Percentiles rank a stretch among this genome's conserved stretches.
phyloP scores from a whole-genome alignment of 1,140 invertebrate genomes.

The Cardiocondyla obscurior region DNA sequence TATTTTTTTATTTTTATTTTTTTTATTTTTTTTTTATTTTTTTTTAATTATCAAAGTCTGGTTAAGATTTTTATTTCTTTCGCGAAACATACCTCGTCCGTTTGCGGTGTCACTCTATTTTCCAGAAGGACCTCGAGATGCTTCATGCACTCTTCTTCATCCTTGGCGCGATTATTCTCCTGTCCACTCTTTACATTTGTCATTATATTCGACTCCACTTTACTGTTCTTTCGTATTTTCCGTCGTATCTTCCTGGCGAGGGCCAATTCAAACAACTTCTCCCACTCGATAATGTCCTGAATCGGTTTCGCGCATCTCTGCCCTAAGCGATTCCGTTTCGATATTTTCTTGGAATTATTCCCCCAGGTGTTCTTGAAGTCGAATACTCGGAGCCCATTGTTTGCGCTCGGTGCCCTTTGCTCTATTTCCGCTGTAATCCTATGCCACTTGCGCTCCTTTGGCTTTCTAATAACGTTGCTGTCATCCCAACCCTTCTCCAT shows the following conservation, averaged over 20 bases:
- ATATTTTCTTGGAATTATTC: slow-evolving; percentile 40
- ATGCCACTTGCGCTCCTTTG: slow-evolving; percentile 77
- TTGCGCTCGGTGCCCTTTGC: slow-evolving; percentile 46
- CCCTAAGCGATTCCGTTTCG: slow-evolving; percentile 19
- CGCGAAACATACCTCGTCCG: slow-evolving; percentile 66
- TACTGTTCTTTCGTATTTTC: slow-evolving; percentile 40
- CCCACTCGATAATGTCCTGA: slow-evolving; percentile 82
- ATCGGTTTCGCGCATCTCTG: slow-evolving; percentile 71
- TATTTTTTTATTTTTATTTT: neutral
- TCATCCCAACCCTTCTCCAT: slow-evolving; percentile 82
- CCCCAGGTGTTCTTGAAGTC: slow-evolving; percentile 24
- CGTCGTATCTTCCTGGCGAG: slow-evolving; percentile 81
- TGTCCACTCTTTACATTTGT: neutral
- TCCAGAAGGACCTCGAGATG: slow-evolving; percentile 76
- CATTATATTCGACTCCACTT: neutral
- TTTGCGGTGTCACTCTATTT: slow-evolving; percentile 71
- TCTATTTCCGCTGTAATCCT: slow-evolving; percentile 77
- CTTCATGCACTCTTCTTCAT: slow-evolving; percentile 73
- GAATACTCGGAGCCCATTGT: slow-evolving; percentile 24
- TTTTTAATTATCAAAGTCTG: too few relatives aligned
- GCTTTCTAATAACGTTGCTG: slow-evolving; percentile 75
- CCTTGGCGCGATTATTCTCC: slow-evolving; percentile 16
- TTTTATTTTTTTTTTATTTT: too few relatives aligned
- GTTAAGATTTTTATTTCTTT: neutral
- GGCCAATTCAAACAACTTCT: slow-evolving; percentile 84